Evolutionary conservation across 2,113 vertebrate species (phyloP), one percentile per base, ranked within the genome.

Genomic region (Andinoacara biseriatus): DNA sequence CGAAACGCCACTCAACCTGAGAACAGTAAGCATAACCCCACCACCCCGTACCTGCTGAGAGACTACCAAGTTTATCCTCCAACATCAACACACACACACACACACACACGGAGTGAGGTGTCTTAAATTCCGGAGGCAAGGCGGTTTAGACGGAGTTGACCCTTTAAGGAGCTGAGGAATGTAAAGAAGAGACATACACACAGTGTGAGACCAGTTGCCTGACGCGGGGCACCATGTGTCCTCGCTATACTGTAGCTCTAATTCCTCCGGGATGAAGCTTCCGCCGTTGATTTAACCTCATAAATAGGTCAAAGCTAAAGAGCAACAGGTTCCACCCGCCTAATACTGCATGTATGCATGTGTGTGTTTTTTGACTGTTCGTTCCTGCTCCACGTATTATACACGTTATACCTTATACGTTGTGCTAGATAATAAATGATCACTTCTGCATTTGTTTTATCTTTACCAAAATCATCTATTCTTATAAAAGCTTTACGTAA

Each of bases 111-210:
- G 1, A 13, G 24, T 0, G 10, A 15, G 78, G 38, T 13, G 38
- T 24, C 69, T 82, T 82, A 35, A 85, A 77, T 78, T 86, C 52
- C 67, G 43, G 56, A 61, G 63, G 84, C 59, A 35, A 46, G 61
- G 7, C 15, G 74, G 74, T 87, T 89, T 90, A 81, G 85, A 87
- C 85, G 52, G 62, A 88, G 69, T 4, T 89, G 91, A 91, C 88
- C 88, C 87, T 77, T 87, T 83, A 86, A 91, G 83, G 24, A 86
- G 83, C 74, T 79, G 78, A 33, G 31, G 33, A 84, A 38, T 2
- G 6, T 46, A 69, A 78, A 1, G 31, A 75, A 18, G 24, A 29
- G 40, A 69, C 15, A 85, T 56, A 52, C 26, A 72, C 38, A 61
- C 54, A 59, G 35, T 52, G 2, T 15, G 26, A 65, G 13, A 60